Base-by-base conservation (phyloP, 2,113 vertebrate species). In the Cyanoliseus patagonus region DNA sequence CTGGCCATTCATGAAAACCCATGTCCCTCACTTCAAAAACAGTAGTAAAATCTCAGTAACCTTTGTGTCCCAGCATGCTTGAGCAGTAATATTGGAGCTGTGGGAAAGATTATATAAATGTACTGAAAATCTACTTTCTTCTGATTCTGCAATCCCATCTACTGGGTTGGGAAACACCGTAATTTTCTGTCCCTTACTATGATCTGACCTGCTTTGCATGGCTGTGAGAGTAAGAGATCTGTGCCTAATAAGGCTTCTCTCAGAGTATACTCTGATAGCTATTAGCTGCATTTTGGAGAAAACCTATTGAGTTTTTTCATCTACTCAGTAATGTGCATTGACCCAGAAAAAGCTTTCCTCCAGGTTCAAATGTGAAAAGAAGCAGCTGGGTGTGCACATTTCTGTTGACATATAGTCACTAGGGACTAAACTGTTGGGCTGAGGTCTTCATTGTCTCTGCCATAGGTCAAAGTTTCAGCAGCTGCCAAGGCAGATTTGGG, bases 301-400 rank as follows among this genome's bases (percentile, higher is more conserved):
- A 79, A 83, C 10, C 70, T 83, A 3, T 55, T 79, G 81, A 64
- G 17, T 87, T 82, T 31, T 89, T 92, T 84, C 49, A 68, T 85
- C 33, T 88, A 8, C 74, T 87, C 41, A 41, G 46, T 46, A 57
- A 44, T 55, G n/a, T 82, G 87, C 84, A 57, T 55, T 83, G 91
- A 82, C 89, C 57, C 69, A 78, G 74, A 33, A 75, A 68, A 41
- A 1, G 9, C 11, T 11, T 94, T 76, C n/a, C 11, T 96, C 20
- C 35, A n/a, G 68, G 33, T 70, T 86, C 20, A 24, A 20, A 47
- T 52, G 53, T 75, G 76, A 51, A 79, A 72, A 84, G 81, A 94
- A 82, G 57, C 0, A 0, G 39, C 41, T 47, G 23, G 55, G 49
- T 64, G 31, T 84, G 53, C 70, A 46, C 0, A 0, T 23, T 79